Evolutionary conservation across 2,797 vertebrate genomes (phyloP), one percentile per base, ranked within the genome.

Genomic region (Sebastes itinus): DNA sequence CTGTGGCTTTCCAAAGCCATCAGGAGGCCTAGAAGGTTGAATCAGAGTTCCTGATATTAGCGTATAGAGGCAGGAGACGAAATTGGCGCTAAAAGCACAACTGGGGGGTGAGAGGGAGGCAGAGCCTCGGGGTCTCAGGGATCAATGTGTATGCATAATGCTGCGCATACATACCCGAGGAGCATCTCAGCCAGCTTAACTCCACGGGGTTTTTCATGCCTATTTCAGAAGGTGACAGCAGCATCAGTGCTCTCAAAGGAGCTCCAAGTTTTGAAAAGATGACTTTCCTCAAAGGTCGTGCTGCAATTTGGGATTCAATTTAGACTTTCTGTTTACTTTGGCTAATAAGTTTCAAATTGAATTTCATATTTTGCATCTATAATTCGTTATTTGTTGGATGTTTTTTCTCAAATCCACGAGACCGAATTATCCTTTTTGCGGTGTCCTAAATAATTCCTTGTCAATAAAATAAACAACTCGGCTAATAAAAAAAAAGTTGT

Each of bases 61-160:
- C 67, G 58, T 55, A 20, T 54, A n/a, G 81, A 90, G 54, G 46
- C 84, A 81, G 77, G 72, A 82, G 59, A 73, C 7, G 9, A 82
- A 84, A 81, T 76, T 63, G 76, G 58, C 83, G 79, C 74, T 83
- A 79, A 87, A 79, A 66, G 78, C 75, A 38, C 65, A 61, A 75
- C 66, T 78, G 59, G 56, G 54, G 66, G 77, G 52, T 3, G 63
- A 55, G 63, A 59, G 46, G 54, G 61, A 33, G 6, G 65, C 16
- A 7, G 54, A 67, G 61, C 65, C 28, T 67, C 11, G 56, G 68
- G 68, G 85, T 86, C 67, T 89, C 54, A 28, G 62, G 73, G 84
- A 88, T 89, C 86, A 82, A 82, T 72, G 70, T 75, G 68, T 9
- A 54, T 78, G 72, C 59, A 84, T 82, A 82, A 87, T 71, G 64